Base-by-base conservation (phyloP, 2,797 vertebrate genomes). In the Takifugu ocellatus region DNA sequence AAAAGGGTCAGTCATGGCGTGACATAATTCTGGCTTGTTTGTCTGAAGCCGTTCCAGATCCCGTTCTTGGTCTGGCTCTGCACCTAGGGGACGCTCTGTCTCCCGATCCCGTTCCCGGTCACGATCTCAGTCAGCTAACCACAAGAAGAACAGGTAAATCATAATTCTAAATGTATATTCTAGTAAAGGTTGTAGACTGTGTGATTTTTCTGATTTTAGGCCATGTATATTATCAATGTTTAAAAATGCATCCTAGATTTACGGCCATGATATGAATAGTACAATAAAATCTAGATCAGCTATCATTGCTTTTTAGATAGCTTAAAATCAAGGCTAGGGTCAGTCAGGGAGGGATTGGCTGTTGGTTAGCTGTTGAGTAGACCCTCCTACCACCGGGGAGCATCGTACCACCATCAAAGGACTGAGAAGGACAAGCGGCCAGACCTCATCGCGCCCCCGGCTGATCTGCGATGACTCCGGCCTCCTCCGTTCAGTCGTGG, bases 21-120 rank as follows among this genome's bases (percentile, higher is more conserved):
- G 3, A 25, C 2, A 6, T 49, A 25, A 3, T 49, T 25, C 10
- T 25, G 17, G 24, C 14, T 8, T 54, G 27, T 7, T 14, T 26
- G 5, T 1, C 15, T 52, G 2, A 64, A 91, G 91, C 75, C 91
- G 86, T 39, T 91, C 90, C 61, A 89, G 84, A 39, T 92, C 91
- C 43, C 82, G 86, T 1, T 89, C 88, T 53, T 77, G 85, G 16
- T 92, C 92, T 2, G 88, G 63, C 36, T 89, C 91, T 24, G 81
- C 82, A 5, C 87, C 83, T 51, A 79, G 88, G 45, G 62, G 81
- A 11, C 91, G 89, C 33, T 90, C 91, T 1, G 71, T 51, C 1
- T 91, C 88, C 2, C 82, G 88, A 14, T 92, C 92, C 36, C 87
- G 87, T 39, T 92, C 92, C 42, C 87, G 87, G 39, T 93, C 92